Evolutionary conservation across 2,888 invertebrate genomes (phyloP), one percentile per base, ranked within the genome.

Genomic region (Drosophila anceps): DNA sequence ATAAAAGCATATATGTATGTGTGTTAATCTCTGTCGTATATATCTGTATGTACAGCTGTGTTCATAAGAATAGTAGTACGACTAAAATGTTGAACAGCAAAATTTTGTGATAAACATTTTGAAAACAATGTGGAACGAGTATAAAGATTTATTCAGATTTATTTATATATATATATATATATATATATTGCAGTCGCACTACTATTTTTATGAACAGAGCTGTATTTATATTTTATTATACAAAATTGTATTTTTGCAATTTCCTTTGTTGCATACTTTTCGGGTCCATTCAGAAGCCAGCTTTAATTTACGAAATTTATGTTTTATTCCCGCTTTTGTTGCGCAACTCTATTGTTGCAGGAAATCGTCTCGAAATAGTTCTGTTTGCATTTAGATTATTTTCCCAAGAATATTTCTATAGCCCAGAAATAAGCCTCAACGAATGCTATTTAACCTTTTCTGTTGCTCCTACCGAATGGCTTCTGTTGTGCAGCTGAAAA

Each of bases 331-430:
- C 31, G 63, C 69, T 63, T 60, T 73, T 73, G 59, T 75, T 75
- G 54, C 46, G 13, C 2, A 29, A 35, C 43, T 54, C 54, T n/a
- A 68, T 73, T 73, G 73, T 67, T 74, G 35, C 9, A 8, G 33
- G 10, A 24, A 75, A 67, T 60, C 61, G 53, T 71, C 75, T 53
- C 44, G 60, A 48, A 70, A 70, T 76, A 81, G 80, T 75, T 85
- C 60, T 69, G 68, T 84, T 88, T 84, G 84, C 86, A 88, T 86
- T 86, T 82, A 82, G 81, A 88, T 86, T 81, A 82, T 77, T 71
- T 53, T 20, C 57, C 62, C 10, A 63, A 63, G 41, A 31, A 35
- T 18, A 51, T 65, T 71, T 59, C 24, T 20, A 18, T 51, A 33
- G 69, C 43, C 58, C 61, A 58, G 53, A 68, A 76, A 68, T 76